Percentiles rank a stretch among this genome's conserved stretches.
Evolutionary conservation across 35 echinoderm and acorn worm genomes (phyloP).

Genomic region (Apostichopus parvimensis): DNA sequence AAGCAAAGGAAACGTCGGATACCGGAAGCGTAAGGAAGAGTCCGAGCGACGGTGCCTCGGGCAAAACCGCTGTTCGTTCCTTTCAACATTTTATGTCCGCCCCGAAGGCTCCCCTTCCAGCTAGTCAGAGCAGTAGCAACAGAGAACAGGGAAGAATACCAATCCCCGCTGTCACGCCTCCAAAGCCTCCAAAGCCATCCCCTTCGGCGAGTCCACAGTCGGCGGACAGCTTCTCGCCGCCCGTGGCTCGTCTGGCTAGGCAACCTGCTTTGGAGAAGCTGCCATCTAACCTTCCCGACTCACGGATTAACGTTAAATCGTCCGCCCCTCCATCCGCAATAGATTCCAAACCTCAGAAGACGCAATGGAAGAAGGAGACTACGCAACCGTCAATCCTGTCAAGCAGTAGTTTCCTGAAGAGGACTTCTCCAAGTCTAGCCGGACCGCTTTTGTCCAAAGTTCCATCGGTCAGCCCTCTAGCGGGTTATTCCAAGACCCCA

Average conservation of each 20-base stretch:
- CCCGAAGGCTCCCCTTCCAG: background rate
- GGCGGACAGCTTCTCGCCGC: slow-evolving; percentile 23
- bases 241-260: background rate
- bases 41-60: background rate
- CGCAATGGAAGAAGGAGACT: background rate
- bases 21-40: background rate
- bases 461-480: background rate
- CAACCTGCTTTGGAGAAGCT: slow-evolving; percentile 13
- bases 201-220: background rate
- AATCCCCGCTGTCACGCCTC: background rate
- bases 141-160: background rate
- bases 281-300: background rate
- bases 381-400: background rate
- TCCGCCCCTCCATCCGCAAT: background rate
- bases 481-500: slow-evolving; percentile 3
- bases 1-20: background rate
- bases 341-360: background rate
- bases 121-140: slow-evolving; percentile 13
- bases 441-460: background rate
- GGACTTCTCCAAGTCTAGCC: slow-evolving; percentile 1
- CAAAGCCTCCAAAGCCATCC: background rate
- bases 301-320: background rate
- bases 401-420: background rate
- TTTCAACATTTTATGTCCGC: background rate
- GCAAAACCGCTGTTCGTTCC: background rate